A percentile compares a stretch with the other conserved stretches of the same genome.
phyloP scores from a whole-genome alignment of 2,888 invertebrate genomes.

The Ochlodes sylvanus region DNA sequence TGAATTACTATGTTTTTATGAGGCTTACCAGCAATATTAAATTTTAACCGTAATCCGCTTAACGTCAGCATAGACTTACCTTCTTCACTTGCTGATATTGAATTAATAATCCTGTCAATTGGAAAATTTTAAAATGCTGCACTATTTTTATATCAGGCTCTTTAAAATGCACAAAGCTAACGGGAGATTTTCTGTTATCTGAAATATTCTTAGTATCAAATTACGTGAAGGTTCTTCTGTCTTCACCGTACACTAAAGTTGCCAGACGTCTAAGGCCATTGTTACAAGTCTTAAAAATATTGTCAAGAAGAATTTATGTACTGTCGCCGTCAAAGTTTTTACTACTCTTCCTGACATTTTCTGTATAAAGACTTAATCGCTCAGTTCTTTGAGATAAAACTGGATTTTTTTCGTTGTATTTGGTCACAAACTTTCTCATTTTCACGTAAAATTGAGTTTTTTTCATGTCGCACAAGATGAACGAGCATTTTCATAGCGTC shows the following conservation, averaged over 20 bases:
- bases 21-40: background rate
- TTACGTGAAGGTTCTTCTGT: slow-evolving; percentile 1
- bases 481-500: slow-evolving; percentile 4
- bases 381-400: slow-evolving; percentile 8
- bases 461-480: slow-evolving; percentile 11
- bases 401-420: slow-evolving; percentile 5
- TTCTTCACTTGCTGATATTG: slow-evolving; percentile 77
- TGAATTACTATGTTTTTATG: background rate
- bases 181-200: background rate
- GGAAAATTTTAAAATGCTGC: slow-evolving; percentile 47
- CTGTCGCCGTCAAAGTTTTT: slow-evolving; percentile 73
- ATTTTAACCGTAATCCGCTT: slow-evolving; percentile 12
- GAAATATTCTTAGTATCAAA: slow-evolving; percentile 15
- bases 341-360: slow-evolving; percentile 53
- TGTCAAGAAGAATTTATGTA: slow-evolving; percentile 52
- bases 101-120: slow-evolving; percentile 49
- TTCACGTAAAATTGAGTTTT: background rate
- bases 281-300: slow-evolving; percentile 54
- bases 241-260: slow-evolving; percentile 12
- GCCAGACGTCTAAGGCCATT: slow-evolving; percentile 4
- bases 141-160: background rate
- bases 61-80: slow-evolving; percentile 51
- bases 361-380: slow-evolving; percentile 9
- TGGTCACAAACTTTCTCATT: slow-evolving; percentile 2
- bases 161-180: background rate